A percentile compares a stretch with the other conserved stretches of the same genome.
phyloP scores from a whole-genome alignment of 2,888 invertebrate genomes.

The Drosophila kuntzei region DNA sequence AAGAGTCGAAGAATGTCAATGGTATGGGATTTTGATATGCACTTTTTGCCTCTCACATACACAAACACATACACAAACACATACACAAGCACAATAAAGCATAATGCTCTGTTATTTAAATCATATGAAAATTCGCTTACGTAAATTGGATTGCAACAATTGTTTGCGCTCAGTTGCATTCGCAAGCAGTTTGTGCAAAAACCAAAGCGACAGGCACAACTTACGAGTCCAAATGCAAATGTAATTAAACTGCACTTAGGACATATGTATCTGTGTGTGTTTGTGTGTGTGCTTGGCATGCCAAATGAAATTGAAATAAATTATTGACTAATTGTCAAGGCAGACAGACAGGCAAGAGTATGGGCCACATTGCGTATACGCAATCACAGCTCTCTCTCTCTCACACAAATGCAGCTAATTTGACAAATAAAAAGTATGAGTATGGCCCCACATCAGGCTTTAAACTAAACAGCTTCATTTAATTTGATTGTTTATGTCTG shows the following conservation, averaged over 20 bases:
- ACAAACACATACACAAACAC: constrained; percentile 28
- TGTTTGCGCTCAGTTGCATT: constrained; percentile 58
- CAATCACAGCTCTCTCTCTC: constrained; percentile 45
- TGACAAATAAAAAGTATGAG: constrained; percentile 41
- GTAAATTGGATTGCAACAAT: constrained; percentile 75
- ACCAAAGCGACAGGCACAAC: constrained; percentile 36
- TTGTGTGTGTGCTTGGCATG: constrained; percentile 61
- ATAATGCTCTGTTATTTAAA: constrained; percentile 76
- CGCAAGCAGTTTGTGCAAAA: constrained; percentile 64
- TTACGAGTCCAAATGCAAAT: constrained; percentile 61
- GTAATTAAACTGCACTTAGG: constrained; percentile 77
- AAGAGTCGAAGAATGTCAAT: constrained; percentile 47
- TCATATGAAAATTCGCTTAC: constrained; percentile 78
- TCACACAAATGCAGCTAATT: constrained; percentile 66
- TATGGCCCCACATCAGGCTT: not conserved
- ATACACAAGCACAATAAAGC: constrained; percentile 44
- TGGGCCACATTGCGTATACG: constrained; percentile 42
- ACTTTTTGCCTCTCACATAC: constrained; percentile 49
- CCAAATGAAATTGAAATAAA: constrained; percentile 83
- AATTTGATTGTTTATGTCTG: constrained; percentile 68
- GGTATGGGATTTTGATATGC: constrained; percentile 16
- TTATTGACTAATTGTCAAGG: constrained; percentile 84
- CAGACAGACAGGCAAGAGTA: constrained; percentile 55
- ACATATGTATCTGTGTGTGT: constrained; percentile 15
- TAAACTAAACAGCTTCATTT: constrained; percentile 47